Base-by-base conservation (phyloP, 2,113 vertebrate species). In the Paralichthys olivaceus region DNA sequence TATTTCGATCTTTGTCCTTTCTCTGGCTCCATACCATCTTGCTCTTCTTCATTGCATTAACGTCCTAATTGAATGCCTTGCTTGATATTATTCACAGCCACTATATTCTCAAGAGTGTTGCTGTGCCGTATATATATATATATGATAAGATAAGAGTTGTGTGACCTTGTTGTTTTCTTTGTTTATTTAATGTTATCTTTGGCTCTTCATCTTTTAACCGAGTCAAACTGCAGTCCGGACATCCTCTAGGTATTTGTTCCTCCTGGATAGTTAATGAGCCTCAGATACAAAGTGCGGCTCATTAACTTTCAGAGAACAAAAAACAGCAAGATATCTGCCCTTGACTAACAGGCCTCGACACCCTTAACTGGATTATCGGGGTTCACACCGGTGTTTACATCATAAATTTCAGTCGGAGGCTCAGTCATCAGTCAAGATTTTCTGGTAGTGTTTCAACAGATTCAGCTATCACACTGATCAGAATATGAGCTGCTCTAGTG, bases 291-390 rank as follows among this genome's bases (percentile, higher is more conserved):
- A 72, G 56, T 81, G 69, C 17, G 66, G 74, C 77, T 87, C 77
- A 87, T 87, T 83, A 83, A 83, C 53, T 83, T 86, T 77, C 63
- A 80, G 62, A 66, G 70, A 76, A 87, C 75, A 74, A 75, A 79
- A 85, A 69, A 61, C 47, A 79, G 68, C 56, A 57, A 79, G 69
- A 83, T 69, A 81, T 68, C 72, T 85, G 77, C 82, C 81, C 83
- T 83, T 84, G 81, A 79, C 77, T 76, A 82, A 72, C 67, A 71
- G 64, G 60, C 63, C 60, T 56, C 76, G 73, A 71, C 71, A 73
- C 51, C 45, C 68, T 75, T 83, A 80, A 81, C 61, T 22, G 29
- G 83, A 86, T 83, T 81, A 77, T 75, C 58, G 25, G 43, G 68
- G 37, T 72, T 63, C 32, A 60, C 17, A 72, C 63, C 67, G 51